Base-by-base conservation (phyloP, 2,113 vertebrate species). In the Centrocercus urophasianus region DNA sequence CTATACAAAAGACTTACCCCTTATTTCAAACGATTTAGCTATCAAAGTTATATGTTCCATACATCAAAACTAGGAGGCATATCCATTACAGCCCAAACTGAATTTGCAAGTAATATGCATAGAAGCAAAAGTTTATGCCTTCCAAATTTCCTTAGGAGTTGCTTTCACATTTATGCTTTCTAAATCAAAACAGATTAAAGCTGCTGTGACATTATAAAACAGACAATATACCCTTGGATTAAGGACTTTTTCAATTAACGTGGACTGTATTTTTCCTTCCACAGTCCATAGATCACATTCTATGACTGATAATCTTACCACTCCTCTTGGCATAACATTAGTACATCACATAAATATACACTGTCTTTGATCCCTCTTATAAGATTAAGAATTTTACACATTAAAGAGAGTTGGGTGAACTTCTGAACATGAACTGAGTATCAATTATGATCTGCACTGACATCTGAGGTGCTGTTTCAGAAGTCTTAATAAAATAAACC, bases 401-500 rank as follows among this genome's bases (percentile, higher is more conserved):
- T 80, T 60, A 40, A 92, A 66, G 64, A 80, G 22, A 83, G 28
- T 40, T 59, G 45, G 80, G 18, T 28, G 42, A 89, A 59, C 42
- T 72, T 82, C 48, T 79, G 74, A 83, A 52, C 64, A 79, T 34
- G 48, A 79, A 72, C 4, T 30, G 5, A 5, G 2, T 61, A 94
- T 67, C 36, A 88, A 13, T 63, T 81, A 93, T 43, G 67, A 84
- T 45, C 48, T 57, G 17, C 45, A 88, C 16, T 81, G 57, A 75
- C 48, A 75, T 86, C 3, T 88, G 40, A 90, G 86, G 47, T 1
- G 0, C 24, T 57, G 21, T 74, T 89, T 77, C 86, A 71, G 50
- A 91, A 60, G 48, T 40, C 66, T 64, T 50, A 83, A 48, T 38
- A 91, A 93, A 88, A 93, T 34, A 66, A 89, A 80, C 30, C 30